phyloP scores from a whole-genome alignment of 1,140 invertebrate genomes.

The Theocolax elegans region DNA sequence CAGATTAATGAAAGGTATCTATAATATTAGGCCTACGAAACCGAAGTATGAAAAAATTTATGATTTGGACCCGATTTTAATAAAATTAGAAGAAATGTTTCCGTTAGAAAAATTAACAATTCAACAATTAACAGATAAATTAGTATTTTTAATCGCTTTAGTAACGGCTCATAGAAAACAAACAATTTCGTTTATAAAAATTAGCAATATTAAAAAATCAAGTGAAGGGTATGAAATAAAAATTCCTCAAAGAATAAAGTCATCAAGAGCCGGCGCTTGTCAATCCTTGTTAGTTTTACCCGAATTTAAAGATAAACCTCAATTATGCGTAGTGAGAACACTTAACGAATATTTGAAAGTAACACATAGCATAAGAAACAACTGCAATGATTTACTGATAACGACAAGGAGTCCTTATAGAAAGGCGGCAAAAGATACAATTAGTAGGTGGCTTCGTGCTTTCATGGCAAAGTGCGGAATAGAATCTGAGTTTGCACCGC shows the following conservation, averaged over 20 bases:
- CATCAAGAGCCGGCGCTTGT: constrained; percentile 10
- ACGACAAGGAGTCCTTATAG: constrained; percentile 24
- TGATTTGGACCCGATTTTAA: not conserved
- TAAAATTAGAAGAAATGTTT: not conserved
- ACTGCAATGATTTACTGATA: constrained; percentile 16
- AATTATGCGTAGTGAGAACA: no score
- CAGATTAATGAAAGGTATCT: not conserved
- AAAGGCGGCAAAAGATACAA: constrained; percentile 13
- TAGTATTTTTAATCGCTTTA: constrained; percentile 38
- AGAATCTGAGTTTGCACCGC: constrained; percentile 19
- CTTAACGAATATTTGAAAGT: no score
- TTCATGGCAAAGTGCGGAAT: constrained; percentile 29
- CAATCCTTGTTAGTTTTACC: constrained; percentile 33
- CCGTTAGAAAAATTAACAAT: constrained; percentile 14
- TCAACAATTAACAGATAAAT: constrained; percentile 17
- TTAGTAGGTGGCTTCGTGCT: constrained; percentile 32
- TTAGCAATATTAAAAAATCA: constrained; percentile 7
- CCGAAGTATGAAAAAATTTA: not conserved
- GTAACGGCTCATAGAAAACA: constrained; percentile 47
- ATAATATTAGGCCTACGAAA: not conserved
- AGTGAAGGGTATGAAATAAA: constrained; percentile 27
- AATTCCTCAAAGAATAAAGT: constrained; percentile 32
- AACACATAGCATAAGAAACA: no score
- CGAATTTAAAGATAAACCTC: constrained; percentile 23
- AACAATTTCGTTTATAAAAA: constrained; percentile 41